phyloP scores from a whole-genome alignment of 2,797 vertebrate species.

The Leucoraja ocellata region DNA sequence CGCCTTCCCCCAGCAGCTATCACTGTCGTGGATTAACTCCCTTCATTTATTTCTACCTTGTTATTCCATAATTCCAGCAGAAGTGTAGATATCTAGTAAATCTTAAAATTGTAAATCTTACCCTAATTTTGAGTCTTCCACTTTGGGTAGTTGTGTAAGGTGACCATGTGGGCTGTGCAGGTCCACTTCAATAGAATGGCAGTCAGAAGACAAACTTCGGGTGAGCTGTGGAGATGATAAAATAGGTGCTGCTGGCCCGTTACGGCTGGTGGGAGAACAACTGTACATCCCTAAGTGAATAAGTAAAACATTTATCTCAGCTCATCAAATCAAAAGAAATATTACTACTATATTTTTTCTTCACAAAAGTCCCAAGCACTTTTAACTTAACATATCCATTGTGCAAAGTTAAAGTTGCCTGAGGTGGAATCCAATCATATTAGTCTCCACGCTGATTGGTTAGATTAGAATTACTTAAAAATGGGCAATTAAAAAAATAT shows the following conservation, averaged over 20 bases:
- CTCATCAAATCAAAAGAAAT: neutral
- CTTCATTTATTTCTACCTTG: neutral
- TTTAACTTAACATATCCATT: neutral
- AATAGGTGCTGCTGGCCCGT: constrained; percentile 64
- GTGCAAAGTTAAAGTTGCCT: neutral
- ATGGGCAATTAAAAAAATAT: neutral
- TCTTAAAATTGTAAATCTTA: constrained; percentile 53
- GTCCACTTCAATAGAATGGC: constrained; percentile 68
- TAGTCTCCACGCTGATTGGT: neutral
- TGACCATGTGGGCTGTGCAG: constrained; percentile 71
- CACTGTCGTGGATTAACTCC: neutral
- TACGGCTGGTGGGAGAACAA: constrained; percentile 69
- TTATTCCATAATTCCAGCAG: neutral
- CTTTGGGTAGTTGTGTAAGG: constrained; percentile 66
- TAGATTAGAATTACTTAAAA: neutral
- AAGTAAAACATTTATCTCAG: constrained; percentile 43
- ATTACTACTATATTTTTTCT: neutral
- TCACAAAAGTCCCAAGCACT: neutral
- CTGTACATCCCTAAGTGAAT: constrained; percentile 80
- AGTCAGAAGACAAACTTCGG: constrained; percentile 65
- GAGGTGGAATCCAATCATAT: neutral
- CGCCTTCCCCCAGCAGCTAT: neutral
- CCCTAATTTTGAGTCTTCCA: constrained; percentile 75
- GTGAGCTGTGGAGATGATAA: constrained; percentile 53
- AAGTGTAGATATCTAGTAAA: neutral